Conservation (phyloP, 1,140 invertebrate species). For the silkworm (Bombyx mori) region DNA sequence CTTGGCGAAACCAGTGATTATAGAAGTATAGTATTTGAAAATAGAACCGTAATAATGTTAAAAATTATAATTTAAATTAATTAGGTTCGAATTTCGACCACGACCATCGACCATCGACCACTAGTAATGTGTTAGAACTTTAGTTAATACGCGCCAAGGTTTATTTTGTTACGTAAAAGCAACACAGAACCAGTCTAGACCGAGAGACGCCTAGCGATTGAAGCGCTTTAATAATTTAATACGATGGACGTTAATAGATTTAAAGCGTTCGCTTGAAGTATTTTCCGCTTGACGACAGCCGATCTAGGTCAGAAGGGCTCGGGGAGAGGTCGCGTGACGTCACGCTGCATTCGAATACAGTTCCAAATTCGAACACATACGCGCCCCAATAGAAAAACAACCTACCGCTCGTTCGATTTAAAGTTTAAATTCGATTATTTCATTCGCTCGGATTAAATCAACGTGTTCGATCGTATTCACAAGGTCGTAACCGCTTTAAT, state of each 20-base stretch:
- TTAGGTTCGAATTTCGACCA: too few species aligned
- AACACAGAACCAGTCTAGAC: constrained; percentile 40
- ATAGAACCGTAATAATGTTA: too few species aligned
- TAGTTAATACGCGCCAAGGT: constrained; percentile 42
- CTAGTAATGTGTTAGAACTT: constrained; percentile 2
- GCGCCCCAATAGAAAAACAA: too few species aligned
- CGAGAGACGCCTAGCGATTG: constrained; percentile 33
- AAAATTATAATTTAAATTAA: too few species aligned
- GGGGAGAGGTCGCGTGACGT: constrained; percentile 40
- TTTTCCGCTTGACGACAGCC: constrained; percentile 45
- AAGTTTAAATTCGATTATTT: constrained; percentile 21
- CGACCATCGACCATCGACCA: background rate
- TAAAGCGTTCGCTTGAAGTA: constrained; percentile 23
- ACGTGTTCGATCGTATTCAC: background rate
- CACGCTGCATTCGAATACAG: constrained; percentile 48
- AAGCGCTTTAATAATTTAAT: constrained; percentile 19
- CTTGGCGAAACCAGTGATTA: too few species aligned
- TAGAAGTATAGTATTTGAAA: too few species aligned
- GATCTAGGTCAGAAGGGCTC: constrained; percentile 55
- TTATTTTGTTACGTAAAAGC: constrained; percentile 28
- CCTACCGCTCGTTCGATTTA: background rate
- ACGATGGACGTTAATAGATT: constrained; percentile 1
- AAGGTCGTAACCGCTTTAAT: constrained; percentile 26
- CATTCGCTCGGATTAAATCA: constrained; percentile 11
- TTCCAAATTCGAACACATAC: constrained; percentile 9